Evolutionary conservation across 2,797 vertebrate species (phyloP).

Genomic region (Pseudochirops corinnae): DNA sequence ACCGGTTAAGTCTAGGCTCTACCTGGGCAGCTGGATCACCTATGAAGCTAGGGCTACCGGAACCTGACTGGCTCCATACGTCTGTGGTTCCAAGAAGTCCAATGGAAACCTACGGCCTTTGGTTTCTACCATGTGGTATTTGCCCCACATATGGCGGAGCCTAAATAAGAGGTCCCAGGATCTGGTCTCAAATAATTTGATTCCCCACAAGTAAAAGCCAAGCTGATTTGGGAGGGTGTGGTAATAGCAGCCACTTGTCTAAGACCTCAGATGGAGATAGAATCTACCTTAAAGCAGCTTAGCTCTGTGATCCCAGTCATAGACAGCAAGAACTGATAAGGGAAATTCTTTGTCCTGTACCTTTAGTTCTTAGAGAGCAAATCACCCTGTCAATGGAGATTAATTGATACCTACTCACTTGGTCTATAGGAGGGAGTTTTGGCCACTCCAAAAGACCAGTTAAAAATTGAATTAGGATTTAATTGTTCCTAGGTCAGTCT

Average conservation of each 20-base stretch:
- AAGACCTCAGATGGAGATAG: not conserved
- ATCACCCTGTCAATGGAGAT: not conserved
- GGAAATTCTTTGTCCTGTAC: not conserved
- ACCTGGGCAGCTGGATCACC: not conserved
- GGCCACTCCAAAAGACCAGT: not conserved
- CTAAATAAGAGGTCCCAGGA: not conserved
- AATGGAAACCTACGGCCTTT: not conserved
- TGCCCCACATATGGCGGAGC: not conserved
- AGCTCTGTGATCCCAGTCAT: not conserved
- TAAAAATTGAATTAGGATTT: not conserved
- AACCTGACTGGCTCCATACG: conserved; percentile 8
- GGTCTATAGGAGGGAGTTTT: not conserved
- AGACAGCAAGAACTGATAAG: not conserved
- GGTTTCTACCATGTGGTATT: not conserved
- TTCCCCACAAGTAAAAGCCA: not conserved
- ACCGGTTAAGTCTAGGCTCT: not conserved
- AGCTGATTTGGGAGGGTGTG: not conserved
- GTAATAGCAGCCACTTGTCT: not conserved
- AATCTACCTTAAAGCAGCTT: not conserved
- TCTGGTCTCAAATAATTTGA: not conserved
- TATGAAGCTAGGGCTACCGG: not conserved
- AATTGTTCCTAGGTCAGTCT: not conserved
- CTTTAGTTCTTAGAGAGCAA: not conserved
- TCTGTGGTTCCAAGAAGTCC: not conserved
- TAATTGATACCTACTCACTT: not conserved